phyloP scores from a whole-genome alignment of 1,140 invertebrate genomes.

The Leptinotarsa undecemlineata region DNA sequence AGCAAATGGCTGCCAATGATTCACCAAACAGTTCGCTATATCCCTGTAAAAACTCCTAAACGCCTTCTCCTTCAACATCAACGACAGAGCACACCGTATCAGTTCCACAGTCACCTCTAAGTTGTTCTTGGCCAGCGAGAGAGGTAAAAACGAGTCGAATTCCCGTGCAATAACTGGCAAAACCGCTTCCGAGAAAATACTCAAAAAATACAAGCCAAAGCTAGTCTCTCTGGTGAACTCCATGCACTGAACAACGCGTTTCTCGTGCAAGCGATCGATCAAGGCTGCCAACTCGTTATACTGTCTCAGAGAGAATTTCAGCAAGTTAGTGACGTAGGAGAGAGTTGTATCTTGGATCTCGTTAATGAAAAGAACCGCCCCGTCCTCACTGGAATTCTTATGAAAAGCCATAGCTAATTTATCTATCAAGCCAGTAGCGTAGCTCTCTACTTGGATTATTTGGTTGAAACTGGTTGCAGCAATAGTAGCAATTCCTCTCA shows the following conservation, averaged over 20 bases:
- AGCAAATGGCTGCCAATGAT: conserved; percentile 16
- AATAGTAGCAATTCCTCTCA: conserved; percentile 31
- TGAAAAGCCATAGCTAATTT: conserved; percentile 24
- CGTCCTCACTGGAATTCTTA: not conserved
- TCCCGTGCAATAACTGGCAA: conserved; percentile 29
- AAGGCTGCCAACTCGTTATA: conserved; percentile 29
- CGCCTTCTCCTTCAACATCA: conserved; percentile 21
- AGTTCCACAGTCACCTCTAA: conserved; percentile 21
- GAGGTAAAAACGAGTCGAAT: conserved; percentile 37
- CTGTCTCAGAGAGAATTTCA: conserved; percentile 37
- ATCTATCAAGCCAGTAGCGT: conserved; percentile 23
- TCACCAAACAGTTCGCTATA: conserved; percentile 18
- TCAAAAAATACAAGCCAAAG: conserved; percentile 37
- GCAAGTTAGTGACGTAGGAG: conserved; percentile 27
- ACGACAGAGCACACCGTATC: conserved; percentile 12
- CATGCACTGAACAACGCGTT: conserved; percentile 26
- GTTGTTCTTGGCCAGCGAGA: conserved; percentile 17
- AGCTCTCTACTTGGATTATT: not conserved
- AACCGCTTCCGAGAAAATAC: conserved; percentile 32
- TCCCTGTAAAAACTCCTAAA: conserved; percentile 17
- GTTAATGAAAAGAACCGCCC: conserved; percentile 26
- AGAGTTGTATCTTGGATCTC: conserved; percentile 34
- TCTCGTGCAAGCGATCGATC: conserved; percentile 31
- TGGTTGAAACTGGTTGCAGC: conserved; percentile 1
- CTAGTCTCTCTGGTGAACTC: conserved; percentile 18